Evolutionary conservation across 1,140 invertebrate species (phyloP), one percentile per base, ranked within the genome.

Genomic region (Latrodectus geometricus): DNA sequence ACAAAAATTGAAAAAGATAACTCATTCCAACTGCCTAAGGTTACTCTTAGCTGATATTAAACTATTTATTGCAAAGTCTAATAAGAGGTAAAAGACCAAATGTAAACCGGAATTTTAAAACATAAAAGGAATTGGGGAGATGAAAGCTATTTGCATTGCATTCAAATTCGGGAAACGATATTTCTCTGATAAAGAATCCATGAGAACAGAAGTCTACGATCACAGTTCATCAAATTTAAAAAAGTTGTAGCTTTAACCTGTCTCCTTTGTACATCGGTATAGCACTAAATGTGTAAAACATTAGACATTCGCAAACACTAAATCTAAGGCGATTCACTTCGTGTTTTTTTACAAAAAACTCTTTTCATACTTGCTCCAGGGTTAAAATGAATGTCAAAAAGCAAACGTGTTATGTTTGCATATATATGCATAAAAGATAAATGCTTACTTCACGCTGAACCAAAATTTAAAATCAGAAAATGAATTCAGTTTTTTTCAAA

Each of bases 101-200:
- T 80, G 75, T 73, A 69, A 75, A 85, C 65, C 68, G 76, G 79
- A 70, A 86, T 78, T 61, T 61, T 61, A 8, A 61, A 72, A 81
- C 69, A 80, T 21, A 61, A 23, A 70, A 77, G 69, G 54, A 73
- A 73, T 88, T 70, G 50, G 86, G 86, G 66, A 88, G 54, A 86
- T 88, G 20, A 86, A 61, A 77, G 72, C 66, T 82, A 72, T 81
- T 87, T 80, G 83, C 72, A 73, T 74, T 87, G 56, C 77, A 68
- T 86, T 69, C 66, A 78, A 61, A 21, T 52, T 78, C 69, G 35
- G 3, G 76, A 69, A 50, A 56, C 15, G 23, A 12, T 70, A 15
- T 78, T 87, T 79, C 14, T 66, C 52, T 68, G 82, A 50, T 17
- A 78, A 7, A 17, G 17, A 83, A 23, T 54, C 48, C 50, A 48